Evolutionary conservation across 2,888 invertebrate genomes (phyloP).

Genomic region (Mythimna albipuncta): DNA sequence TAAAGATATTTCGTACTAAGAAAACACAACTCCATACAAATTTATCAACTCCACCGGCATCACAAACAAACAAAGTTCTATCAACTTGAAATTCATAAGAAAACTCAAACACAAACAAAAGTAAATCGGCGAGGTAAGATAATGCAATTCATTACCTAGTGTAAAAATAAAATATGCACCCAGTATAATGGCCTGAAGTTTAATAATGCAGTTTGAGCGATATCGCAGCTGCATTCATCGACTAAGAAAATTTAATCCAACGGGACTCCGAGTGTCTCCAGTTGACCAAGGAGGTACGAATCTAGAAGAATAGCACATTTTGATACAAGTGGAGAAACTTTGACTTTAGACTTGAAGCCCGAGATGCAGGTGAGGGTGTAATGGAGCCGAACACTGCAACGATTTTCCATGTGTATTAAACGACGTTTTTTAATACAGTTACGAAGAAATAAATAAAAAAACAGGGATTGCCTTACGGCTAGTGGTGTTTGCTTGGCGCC

Average conservation of each 20-base stretch:
- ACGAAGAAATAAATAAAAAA: too few species aligned
- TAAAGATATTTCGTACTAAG: background rate
- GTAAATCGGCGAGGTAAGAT: constrained; percentile 25
- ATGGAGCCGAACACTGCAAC: too few species aligned
- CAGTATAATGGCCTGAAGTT: constrained; percentile 36
- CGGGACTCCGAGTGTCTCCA: constrained; percentile 64
- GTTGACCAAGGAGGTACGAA: constrained; percentile 60
- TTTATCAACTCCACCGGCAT: constrained; percentile 1
- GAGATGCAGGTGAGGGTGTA: too few species aligned
- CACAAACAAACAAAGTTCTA: constrained; percentile 25
- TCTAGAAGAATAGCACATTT: background rate
- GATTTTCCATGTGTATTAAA: too few species aligned
- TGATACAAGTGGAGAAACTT: too few species aligned
- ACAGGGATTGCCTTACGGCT: too few species aligned
- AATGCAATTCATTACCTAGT: constrained; percentile 52
- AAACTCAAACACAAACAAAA: constrained; percentile 30
- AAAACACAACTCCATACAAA: background rate
- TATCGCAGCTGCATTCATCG: constrained; percentile 74
- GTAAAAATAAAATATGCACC: constrained; percentile 47
- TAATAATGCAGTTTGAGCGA: constrained; percentile 64
- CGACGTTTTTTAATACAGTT: too few species aligned
- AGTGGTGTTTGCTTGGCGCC: too few species aligned
- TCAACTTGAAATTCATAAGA: constrained; percentile 28
- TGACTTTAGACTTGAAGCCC: too few species aligned
- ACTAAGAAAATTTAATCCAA: constrained; percentile 78